Base-by-base conservation (phyloP, 2,113 vertebrate genomes). In the Eira barbara region DNA sequence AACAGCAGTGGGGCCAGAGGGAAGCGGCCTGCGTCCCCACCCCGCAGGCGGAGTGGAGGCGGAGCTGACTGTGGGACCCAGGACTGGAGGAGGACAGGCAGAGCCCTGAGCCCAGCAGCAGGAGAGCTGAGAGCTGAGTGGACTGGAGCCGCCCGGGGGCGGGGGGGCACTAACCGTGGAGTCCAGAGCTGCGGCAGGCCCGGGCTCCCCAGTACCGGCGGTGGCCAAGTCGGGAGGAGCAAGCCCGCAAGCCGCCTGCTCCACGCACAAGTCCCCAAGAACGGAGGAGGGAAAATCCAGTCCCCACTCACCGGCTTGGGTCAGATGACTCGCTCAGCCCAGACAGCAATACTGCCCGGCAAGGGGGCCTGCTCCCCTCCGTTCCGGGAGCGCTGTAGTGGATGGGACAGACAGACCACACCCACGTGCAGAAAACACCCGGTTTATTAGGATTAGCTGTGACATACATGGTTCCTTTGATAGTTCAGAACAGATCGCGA, bases 391-490 rank as follows among this genome's bases (percentile, higher is more conserved):
- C 0, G 1, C 0, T 27, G 36, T 9, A 14, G 52, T 6, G 2
- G 81, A n/a, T 11, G 15, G 36, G n/a, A 23, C 45, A 85, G 63
- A 36, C 21, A 69, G 84, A 94, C 94, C 63, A 73, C 74, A 52
- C 0, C 76, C 76, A 8, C 18, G 13, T 91, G 98, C 98, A 96
- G 97, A 98, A 99, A 98, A 98, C 97, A 92, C 94, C 97, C 49
- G 97, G 89, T 99, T 99, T 99, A 99, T 99, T 99, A 98, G 91
- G 71, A 42, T 94, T 98, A 98, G 98, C 98, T 97, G 97, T 97
- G 98, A 98, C 86, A 95, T 98, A 98, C 98, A 97, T 88, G 92
- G 95, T 97, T 97, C 93, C 91, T 98, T 98, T 97, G 97, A 96
- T 95, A 97, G 97, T 97, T 88, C 95, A 96, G 97, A 95, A 97